Conservation (phyloP, 1,140 invertebrate genomes). For the Listronotus bonariensis region DNA sequence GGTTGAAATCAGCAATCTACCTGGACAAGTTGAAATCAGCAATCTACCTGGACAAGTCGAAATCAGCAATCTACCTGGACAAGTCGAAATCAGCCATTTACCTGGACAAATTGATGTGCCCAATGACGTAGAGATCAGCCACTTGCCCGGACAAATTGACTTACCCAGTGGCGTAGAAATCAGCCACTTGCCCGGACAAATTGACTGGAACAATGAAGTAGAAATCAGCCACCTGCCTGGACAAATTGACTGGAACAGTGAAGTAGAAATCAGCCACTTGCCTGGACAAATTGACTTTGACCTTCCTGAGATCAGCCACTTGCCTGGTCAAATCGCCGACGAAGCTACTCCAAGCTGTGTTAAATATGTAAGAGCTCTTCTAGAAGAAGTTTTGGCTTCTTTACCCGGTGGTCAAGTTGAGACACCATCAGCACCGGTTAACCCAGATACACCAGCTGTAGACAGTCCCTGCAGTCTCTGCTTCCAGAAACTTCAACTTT, state of each 20-base stretch:
- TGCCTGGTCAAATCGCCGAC: slow-evolving; percentile 9
- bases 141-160: no score
- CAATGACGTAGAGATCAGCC: no score
- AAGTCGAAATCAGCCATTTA: slow-evolving; percentile 8
- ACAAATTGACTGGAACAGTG: no score
- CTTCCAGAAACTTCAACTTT: slow-evolving; percentile 25
- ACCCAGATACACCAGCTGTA: background rate
- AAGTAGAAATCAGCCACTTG: no score
- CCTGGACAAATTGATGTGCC: slow-evolving; percentile 7
- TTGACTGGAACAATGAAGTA: no score
- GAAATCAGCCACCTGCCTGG: no score
- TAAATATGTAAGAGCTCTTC: slow-evolving; percentile 24
- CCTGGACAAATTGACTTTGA: no score
- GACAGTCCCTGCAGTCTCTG: slow-evolving; percentile 19
- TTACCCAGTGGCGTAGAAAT: no score
- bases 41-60: no score
- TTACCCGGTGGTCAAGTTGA: slow-evolving; percentile 3
- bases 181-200: no score
- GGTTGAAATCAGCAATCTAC: background rate
- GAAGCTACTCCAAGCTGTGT: slow-evolving; percentile 24
- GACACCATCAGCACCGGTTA: background rate
- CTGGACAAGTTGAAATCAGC: background rate
- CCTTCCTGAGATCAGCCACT: background rate
- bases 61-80: slow-evolving; percentile 11
- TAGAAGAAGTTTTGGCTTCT: slow-evolving; percentile 18